phyloP scores from a whole-genome alignment of 2,113 vertebrate genomes.

The Pristiophorus japonicus region DNA sequence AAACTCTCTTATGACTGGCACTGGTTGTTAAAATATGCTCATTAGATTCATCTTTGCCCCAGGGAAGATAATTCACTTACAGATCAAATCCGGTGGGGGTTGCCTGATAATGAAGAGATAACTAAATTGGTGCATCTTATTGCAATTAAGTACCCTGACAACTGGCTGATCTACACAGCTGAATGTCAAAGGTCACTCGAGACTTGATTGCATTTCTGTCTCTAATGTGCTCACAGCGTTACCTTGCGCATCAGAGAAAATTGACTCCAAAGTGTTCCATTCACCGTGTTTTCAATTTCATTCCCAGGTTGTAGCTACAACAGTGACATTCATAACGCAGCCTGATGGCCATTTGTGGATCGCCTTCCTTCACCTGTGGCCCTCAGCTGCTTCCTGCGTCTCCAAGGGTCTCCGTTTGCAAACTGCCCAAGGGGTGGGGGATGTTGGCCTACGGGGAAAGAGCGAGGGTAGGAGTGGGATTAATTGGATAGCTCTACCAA shows the following conservation, averaged over 20 bases:
- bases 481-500: neutral
- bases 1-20: neutral
- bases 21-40: constrained; percentile 1
- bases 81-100: neutral
- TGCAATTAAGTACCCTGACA: neutral
- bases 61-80: neutral
- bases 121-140: neutral
- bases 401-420: neutral
- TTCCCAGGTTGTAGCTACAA: neutral
- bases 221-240: neutral
- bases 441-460: neutral
- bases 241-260: neutral
- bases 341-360: neutral
- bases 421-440: neutral
- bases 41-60: neutral
- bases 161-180: neutral
- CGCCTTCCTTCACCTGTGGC: neutral
- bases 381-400: neutral
- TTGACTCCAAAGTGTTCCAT: neutral
- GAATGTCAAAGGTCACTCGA: neutral
- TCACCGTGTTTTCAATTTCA: neutral
- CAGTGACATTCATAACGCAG: neutral
- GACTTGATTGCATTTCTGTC: constrained; percentile 3
- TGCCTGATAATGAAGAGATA: constrained; percentile 21
- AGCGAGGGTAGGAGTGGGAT: neutral